Evolutionary conservation across 2,113 vertebrate species (phyloP), one percentile per base, ranked within the genome.

Genomic region (Macquaria ambigua): DNA sequence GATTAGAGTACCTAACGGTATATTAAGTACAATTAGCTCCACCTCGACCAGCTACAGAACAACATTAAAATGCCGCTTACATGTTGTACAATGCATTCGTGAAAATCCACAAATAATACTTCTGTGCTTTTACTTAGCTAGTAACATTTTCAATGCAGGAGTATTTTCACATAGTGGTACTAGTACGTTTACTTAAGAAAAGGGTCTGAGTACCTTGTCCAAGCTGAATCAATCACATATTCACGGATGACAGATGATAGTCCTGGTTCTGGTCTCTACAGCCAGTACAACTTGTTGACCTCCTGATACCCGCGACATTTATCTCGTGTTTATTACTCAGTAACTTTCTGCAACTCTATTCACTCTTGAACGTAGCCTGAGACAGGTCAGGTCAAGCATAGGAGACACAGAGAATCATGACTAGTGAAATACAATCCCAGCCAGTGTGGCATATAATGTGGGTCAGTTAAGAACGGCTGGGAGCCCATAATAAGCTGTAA

Each of bases 361-460:
- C 46, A 25, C 16, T 62, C 50, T 21, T 46, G 6, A 72, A 55
- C 5, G 3, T 39, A 14, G 48, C 20, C 37, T 6, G 9, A 61
- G 62, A 23, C 52, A 39, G 55, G 64, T 81, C 48, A 64, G 79
- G 83, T 77, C 59, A 55, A 16, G 2, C 5, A 41, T 0, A 43
- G 21, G 52, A 78, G 53, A 73, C 21, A 50, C 2, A 62, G 37
- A 43, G 69, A 82, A 68, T 64, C 41, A 61, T 37, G 58, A 77
- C 23, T 8, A 23, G 70, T 59, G 23, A 86, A 74, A 77, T 12
- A 62, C 5, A 73, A 56, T 64, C n/a, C 8, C 16, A 18, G 8
- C 31, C 74, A 63, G 28, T 39, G 34, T 53, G 58, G 77, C 64
- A 62, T n/a, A 58, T 39, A 15, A 79, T 83, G 61, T 81, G 48